Percentiles rank a stretch among this genome's conserved stretches.
Conservation (phyloP, 2,797 vertebrate species). For the Tangara arthus region DNA sequence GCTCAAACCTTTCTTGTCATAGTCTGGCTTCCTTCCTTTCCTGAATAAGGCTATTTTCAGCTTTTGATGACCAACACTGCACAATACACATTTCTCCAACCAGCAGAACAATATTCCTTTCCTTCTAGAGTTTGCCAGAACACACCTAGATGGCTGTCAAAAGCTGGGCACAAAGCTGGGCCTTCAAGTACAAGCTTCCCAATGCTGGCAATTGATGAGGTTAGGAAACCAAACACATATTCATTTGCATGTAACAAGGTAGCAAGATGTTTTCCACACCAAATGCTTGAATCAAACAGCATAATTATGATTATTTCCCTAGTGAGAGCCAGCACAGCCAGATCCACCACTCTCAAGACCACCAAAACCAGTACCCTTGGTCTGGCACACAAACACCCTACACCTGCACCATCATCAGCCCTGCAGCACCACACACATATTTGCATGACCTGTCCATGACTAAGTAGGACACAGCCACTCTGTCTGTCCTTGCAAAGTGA, state of each 20-base stretch:
- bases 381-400: neutral
- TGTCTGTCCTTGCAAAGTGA: neutral
- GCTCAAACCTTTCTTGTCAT: fast-evolving
- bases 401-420: neutral
- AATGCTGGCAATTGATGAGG: neutral
- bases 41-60: neutral
- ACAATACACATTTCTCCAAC: neutral
- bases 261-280: neutral
- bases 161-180: neutral
- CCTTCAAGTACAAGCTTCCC: neutral
- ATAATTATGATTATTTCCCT: neutral
- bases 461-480: neutral
- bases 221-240: neutral
- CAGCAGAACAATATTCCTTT: neutral
- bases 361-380: neutral
- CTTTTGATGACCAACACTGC: neutral
- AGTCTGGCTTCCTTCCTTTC: neutral
- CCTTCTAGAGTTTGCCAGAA: neutral
- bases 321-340: neutral
- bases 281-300: neutral
- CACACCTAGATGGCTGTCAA: neutral
- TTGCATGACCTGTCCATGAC: neutral
- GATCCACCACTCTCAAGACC: neutral
- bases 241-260: neutral
- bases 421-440: neutral